A percentile compares a stretch with the other conserved stretches of the same genome.
These are phyloP conservation scores for Enteromius unitaeniatus DNA, from an alignment of 2,797 vertebrate species.

Conservation along the genomic window DNA sequence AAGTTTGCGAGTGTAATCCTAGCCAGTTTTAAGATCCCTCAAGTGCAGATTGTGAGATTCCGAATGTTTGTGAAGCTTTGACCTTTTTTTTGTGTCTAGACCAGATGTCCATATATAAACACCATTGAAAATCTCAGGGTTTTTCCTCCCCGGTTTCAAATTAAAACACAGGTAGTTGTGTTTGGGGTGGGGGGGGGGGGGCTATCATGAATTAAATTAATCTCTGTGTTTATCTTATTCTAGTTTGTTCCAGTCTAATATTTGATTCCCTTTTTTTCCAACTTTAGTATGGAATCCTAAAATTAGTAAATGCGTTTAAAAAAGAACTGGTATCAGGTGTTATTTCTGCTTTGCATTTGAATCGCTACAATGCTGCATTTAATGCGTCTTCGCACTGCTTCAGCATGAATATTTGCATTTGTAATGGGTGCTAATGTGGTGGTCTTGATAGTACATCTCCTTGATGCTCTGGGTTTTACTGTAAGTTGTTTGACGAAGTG, in stretches of 20 bases:
- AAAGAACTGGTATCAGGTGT: neutral
- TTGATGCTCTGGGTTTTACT: neutral
- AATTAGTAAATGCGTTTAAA: neutral
- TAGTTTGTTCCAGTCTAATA: neutral
- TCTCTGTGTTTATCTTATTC: neutral
- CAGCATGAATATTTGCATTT: neutral
- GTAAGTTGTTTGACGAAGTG: neutral
- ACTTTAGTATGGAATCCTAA: neutral
- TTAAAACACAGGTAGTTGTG: neutral
- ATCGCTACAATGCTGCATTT: neutral
- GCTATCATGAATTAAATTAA: neutral
- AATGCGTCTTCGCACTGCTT: neutral
- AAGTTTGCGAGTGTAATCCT: slow-evolving; percentile 13
- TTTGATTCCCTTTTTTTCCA: neutral
- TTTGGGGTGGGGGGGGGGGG: neutral
- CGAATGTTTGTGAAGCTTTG: neutral
- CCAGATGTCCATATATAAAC: slow-evolving; percentile 20
- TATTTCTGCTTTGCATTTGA: neutral
- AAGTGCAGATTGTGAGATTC: neutral
- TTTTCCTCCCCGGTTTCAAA: neutral
- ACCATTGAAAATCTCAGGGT: neutral
- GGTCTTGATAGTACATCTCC: neutral
- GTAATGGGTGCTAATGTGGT: neutral
- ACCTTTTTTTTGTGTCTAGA: neutral
- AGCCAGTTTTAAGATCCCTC: neutral